Evolutionary conservation across 1,140 invertebrate genomes (phyloP), one percentile per base, ranked within the genome.

Genomic region (Pogonus chalceus): DNA sequence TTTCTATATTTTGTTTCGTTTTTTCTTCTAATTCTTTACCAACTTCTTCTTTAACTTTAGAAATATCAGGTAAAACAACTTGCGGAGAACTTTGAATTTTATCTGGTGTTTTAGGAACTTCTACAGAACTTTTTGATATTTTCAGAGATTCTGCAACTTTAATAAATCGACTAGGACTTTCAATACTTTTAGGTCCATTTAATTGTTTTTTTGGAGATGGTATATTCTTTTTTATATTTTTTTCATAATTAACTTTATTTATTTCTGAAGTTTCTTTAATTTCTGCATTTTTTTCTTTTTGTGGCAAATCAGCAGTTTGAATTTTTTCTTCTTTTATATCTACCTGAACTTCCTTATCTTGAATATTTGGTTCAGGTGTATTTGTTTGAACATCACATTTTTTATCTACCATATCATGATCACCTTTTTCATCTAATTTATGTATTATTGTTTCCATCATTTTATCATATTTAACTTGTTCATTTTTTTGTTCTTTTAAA

Each of bases 401-500:
- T n/a, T n/a, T n/a, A n/a, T n/a, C n/a, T n/a, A n/a, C n/a, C n/a
- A n/a, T n/a, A n/a, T n/a, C n/a, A n/a, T n/a, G n/a, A n/a, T n/a
- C n/a, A n/a, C n/a, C 26, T 9, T 21, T 51, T 56, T 63, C 47
- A 53, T 56, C 21, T 35, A 51, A 16, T 59, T 56, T 53, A 53
- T 56, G 46, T 20, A 60, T 49, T 16, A 60, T 55, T 26, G 54
- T 55, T 18, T 66, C 60, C 49, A 69, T 60, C 24, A 62, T 58
- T 59, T 66, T 64, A 22, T 60, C 60, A 56, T 64, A 68, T 23
- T 66, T 69, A 16, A 64, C 61, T 20, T 64, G 57, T 54, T 62
- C 63, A 53, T 64, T 63, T 43, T 61, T 57, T 35, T 64, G 61
- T 52, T 65, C 56, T 9, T 54, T 56, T 51, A 69, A 61, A 35